These are phyloP conservation scores for Heliconius ismenius DNA, from an alignment of 2,888 invertebrate species.

Conservation along the genomic window DNA sequence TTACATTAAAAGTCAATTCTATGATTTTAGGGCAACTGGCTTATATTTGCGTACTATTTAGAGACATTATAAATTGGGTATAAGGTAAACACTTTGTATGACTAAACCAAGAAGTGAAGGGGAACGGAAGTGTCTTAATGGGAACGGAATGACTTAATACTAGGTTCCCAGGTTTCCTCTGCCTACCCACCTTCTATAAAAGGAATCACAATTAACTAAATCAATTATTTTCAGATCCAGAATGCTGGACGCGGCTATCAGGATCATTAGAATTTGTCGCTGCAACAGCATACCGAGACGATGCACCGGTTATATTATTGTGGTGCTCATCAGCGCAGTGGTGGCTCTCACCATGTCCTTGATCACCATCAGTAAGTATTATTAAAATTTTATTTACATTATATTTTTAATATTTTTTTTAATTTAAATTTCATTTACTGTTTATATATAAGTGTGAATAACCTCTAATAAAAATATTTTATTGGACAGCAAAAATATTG, in stretches of 20 bases:
- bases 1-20: too few species aligned
- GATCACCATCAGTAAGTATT: slow-evolving; percentile 3
- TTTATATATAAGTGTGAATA: too few species aligned
- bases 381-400: neutral
- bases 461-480: too few species aligned
- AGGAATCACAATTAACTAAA: neutral
- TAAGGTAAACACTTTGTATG: neutral
- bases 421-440: neutral
- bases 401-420: neutral
- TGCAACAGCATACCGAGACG: neutral
- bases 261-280: neutral
- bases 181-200: too few species aligned
- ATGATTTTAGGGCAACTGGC: too few species aligned
- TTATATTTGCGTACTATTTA: too few species aligned
- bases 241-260: neutral
- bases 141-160: too few species aligned
- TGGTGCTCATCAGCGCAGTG: neutral
- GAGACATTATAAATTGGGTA: too few species aligned
- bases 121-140: too few species aligned
- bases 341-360: neutral
- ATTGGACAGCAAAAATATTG: too few species aligned
- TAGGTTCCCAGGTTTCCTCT: too few species aligned
- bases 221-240: neutral
- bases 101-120: neutral
- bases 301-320: neutral